Evolutionary conservation across 1,140 invertebrate genomes (phyloP), one percentile per base, ranked within the genome.

Genomic region (Pachypsylla venusta): DNA sequence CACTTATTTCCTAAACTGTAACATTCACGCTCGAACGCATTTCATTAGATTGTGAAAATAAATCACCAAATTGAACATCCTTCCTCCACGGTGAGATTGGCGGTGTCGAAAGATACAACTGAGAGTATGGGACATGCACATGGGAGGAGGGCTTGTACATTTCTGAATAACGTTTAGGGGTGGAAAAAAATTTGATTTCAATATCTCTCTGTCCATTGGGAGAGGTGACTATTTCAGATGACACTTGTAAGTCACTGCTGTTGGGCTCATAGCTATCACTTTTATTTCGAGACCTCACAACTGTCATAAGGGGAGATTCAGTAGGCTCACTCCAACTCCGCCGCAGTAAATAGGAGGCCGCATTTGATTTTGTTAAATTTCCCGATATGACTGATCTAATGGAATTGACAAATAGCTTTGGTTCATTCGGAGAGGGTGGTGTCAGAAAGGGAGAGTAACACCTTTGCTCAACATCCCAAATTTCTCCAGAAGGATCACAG

Each of bases 181-280:
- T 62, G 56, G 80, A 81, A 69, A 82, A 85, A 70, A 87, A 82
- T 65, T 83, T 84, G 66, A 86, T 87, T 70, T 87, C 84, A 63
- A 86, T 71, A 69, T 86, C 84, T 53, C 83, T 74, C 66, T 85
- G 83, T 2, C 83, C 84, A 67, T 85, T 84, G 53, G 79, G 77
- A 58, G 84, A 85, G 20, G 83, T 85, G 27, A 86, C 81, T 59
- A 87, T 85, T 64, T 85, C 81, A 14, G 84, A 84, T 0, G 82
- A 84, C n/a, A 87, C 82, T 67, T 85, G 55, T 35, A 61, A 60
- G 39, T 59, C 61, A 53, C 57, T 58, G 19, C 54, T 58, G 60
- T 60, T 55, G 40, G 24, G 54, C 25, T 57, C 27, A 67, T 67
- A 2, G 72, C 61, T 67, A 48, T 48, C 42, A 48, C 42, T 48